Percentiles rank a stretch among this genome's conserved stretches.
phyloP scores from a whole-genome alignment of 2,888 invertebrate genomes.

The Drosophila affinis region DNA sequence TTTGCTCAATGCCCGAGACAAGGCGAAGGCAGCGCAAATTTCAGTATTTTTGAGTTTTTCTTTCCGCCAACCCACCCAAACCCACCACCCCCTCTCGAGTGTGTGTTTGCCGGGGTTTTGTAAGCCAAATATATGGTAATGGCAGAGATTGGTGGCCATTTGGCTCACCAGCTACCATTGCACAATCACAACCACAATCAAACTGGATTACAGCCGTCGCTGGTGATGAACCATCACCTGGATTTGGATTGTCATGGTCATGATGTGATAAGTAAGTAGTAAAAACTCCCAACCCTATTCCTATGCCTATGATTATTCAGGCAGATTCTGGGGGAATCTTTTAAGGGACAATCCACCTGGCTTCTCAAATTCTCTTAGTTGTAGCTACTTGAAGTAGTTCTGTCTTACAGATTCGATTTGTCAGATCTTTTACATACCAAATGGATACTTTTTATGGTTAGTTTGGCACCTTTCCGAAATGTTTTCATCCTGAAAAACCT shows the following conservation, averaged over 20 bases:
- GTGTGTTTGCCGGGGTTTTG: slow-evolving; percentile 65
- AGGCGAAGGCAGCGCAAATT: slow-evolving; percentile 6
- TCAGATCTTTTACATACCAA: no score
- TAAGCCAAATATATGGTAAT: slow-evolving; percentile 86
- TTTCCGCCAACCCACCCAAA: slow-evolving; percentile 9
- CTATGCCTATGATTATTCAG: neutral
- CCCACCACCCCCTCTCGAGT: slow-evolving; percentile 49
- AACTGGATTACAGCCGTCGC: slow-evolving; percentile 87
- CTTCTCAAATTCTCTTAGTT: no score
- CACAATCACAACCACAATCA: slow-evolving; percentile 84
- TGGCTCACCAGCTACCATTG: slow-evolving; percentile 87
- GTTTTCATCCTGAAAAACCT: no score
- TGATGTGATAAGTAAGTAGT: slow-evolving; percentile 83
- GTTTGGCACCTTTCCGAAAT: fast-evolving
- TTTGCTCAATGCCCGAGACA: slow-evolving; percentile 36
- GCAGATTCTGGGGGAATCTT: neutral
- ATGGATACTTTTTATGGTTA: no score
- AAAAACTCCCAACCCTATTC: neutral
- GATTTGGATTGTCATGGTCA: slow-evolving; percentile 84
- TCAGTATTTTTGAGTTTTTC: slow-evolving; percentile 41
- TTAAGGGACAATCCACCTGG: neutral
- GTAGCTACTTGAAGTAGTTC: no score
- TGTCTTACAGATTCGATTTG: no score
- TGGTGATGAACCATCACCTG: slow-evolving; percentile 86
- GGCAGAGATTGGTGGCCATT: slow-evolving; percentile 88